phyloP scores from a whole-genome alignment of 2,113 vertebrate genomes.

The Sander vitreus region DNA sequence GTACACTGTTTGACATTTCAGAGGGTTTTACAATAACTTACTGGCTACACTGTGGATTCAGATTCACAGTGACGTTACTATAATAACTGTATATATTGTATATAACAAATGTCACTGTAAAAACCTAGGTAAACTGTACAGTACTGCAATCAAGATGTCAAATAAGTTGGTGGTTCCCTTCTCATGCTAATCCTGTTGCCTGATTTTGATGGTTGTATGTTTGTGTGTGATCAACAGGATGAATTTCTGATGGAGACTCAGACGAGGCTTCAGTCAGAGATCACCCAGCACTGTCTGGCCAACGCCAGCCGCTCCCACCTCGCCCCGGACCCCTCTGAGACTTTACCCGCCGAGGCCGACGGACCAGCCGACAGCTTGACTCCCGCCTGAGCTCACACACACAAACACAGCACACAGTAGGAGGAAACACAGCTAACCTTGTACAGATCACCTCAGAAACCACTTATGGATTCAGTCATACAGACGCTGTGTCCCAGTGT shows the following conservation, averaged over 20 bases:
- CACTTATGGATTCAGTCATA: conserved; percentile 41
- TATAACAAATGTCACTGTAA: too few relatives aligned
- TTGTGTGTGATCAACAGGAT: conserved; percentile 72
- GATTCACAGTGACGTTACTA: too few relatives aligned
- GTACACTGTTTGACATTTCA: too few relatives aligned
- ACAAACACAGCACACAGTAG: not conserved
- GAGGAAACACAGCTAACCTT: conserved; percentile 29
- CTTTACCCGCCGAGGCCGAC: not conserved
- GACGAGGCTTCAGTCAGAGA: conserved; percentile 70
- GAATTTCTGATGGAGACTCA: conserved; percentile 80
- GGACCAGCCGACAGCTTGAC: not conserved
- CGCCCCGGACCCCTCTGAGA: not conserved
- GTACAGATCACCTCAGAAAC: conserved; percentile 45
- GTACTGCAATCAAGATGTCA: too few relatives aligned
- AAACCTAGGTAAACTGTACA: too few relatives aligned
- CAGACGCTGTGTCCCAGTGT: conserved; percentile 33
- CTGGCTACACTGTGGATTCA: too few relatives aligned
- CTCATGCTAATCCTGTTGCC: not conserved
- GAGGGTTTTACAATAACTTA: too few relatives aligned
- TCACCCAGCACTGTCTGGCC: conserved; percentile 69
- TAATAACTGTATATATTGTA: too few relatives aligned
- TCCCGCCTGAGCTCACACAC: conserved; percentile 15
- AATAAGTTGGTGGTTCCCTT: too few relatives aligned
- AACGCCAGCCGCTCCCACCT: conserved; percentile 55
- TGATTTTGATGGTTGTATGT: not conserved